A percentile compares a stretch with the other conserved stretches of the same genome.
phyloP scores from a whole-genome alignment of 2,888 invertebrate genomes.

The Clivina fossor region DNA sequence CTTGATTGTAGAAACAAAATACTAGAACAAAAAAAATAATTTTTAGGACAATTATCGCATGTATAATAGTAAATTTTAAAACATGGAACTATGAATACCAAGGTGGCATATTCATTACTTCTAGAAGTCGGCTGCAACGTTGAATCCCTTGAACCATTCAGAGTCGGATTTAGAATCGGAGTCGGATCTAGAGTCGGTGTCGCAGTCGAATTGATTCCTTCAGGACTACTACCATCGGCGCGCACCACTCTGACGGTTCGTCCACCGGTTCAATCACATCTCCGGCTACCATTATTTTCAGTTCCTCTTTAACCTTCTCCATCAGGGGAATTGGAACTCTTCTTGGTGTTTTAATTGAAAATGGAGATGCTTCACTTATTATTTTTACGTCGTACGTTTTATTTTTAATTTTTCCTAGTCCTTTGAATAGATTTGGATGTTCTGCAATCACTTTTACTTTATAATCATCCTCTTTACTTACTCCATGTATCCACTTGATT shows the following conservation, averaged over 20 bases:
- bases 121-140: no score
- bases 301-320: conserved; percentile 43
- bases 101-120: no score
- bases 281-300: conserved; percentile 41
- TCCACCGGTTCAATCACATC: conserved; percentile 19
- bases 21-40: no score
- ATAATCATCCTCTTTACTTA: not conserved
- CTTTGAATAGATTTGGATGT: conserved; percentile 35
- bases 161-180: no score
- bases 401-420: conserved; percentile 37
- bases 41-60: no score
- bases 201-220: no score
- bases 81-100: no score
- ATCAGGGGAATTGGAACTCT: conserved; percentile 45
- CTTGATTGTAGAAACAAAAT: no score
- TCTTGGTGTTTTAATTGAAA: conserved; percentile 43
- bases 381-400: conserved; percentile 41
- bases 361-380: conserved; percentile 41
- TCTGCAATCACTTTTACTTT: not conserved
- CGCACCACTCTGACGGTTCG: conserved; percentile 46
- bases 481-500: conserved; percentile 25
- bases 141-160: no score
- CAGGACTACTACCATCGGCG: conserved; percentile 46
- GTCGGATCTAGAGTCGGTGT: no score
- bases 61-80: no score